phyloP scores from a whole-genome alignment of 2,888 invertebrate species.

The Cacoxenus indagator region DNA sequence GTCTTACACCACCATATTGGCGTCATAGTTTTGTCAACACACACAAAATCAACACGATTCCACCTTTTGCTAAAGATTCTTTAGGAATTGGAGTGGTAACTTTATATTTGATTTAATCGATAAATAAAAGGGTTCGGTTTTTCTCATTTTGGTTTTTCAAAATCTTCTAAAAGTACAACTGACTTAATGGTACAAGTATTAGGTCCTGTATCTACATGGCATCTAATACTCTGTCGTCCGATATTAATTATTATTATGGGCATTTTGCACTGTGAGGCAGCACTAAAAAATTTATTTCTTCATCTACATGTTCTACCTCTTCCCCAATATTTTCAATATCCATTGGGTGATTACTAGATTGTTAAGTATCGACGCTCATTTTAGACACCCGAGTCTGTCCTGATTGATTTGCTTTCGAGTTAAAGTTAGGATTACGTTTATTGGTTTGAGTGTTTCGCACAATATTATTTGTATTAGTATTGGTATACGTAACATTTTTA shows the following conservation, averaged over 20 bases:
- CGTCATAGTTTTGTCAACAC: background rate
- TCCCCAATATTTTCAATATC: background rate
- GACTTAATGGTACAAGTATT: background rate
- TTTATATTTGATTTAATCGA: background rate
- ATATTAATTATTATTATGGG: no score
- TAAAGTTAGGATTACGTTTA: no score
- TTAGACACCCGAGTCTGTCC: no score
- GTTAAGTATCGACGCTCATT: background rate
- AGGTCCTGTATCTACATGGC: no score
- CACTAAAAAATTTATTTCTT: no score
- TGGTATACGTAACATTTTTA: background rate
- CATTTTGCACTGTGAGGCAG: no score
- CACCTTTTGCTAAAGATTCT: background rate
- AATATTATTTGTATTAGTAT: no score
- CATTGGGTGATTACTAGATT: background rate
- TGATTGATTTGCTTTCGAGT: no score
- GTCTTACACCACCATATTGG: background rate
- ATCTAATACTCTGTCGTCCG: no score
- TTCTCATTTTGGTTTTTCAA: no score
- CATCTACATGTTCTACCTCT: background rate
- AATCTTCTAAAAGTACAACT: background rate
- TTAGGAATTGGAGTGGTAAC: background rate
- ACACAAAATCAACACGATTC: background rate
- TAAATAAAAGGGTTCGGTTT: background rate
- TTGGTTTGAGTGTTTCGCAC: no score